Evolutionary conservation across 1,140 invertebrate genomes (phyloP).

Genomic region (Adelges cooleyi): DNA sequence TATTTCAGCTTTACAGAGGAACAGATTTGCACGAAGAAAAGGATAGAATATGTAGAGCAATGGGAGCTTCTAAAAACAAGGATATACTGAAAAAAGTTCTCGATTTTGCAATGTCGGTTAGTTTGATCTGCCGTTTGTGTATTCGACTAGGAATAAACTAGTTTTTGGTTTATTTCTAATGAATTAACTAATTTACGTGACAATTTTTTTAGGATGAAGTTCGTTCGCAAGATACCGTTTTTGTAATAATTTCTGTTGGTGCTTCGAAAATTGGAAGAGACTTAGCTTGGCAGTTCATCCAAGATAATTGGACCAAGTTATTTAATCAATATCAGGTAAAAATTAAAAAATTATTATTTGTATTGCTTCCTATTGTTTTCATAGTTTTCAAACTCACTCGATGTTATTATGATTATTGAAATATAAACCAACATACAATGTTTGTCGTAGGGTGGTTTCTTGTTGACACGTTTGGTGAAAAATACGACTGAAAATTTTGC

Average conservation of each 20-base stretch:
- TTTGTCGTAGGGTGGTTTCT: conserved; percentile 54
- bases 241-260: conserved; percentile 70
- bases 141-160: background rate
- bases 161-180: background rate
- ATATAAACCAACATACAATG: background rate
- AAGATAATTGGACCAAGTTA: conserved; percentile 67
- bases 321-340: conserved; percentile 60
- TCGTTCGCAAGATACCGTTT: conserved; percentile 77
- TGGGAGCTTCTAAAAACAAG: conserved; percentile 63
- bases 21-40: conserved; percentile 87
- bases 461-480: conserved; percentile 73
- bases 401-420: too few relatives aligned
- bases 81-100: conserved; percentile 63
- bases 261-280: conserved; percentile 64
- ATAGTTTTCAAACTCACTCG: background rate
- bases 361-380: too few relatives aligned
- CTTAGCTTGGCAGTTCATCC: conserved; percentile 81
- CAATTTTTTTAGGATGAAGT: conserved; percentile 62
- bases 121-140: conserved; percentile 35
- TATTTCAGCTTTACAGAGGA: conserved; percentile 58
- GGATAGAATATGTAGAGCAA: conserved; percentile 66
- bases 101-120: conserved; percentile 76
- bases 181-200: too few relatives aligned
- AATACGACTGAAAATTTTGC: conserved; percentile 78
- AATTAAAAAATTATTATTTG: too few relatives aligned